Evolutionary conservation across 1,140 invertebrate genomes (phyloP).

Genomic region (Arion vulgaris): DNA sequence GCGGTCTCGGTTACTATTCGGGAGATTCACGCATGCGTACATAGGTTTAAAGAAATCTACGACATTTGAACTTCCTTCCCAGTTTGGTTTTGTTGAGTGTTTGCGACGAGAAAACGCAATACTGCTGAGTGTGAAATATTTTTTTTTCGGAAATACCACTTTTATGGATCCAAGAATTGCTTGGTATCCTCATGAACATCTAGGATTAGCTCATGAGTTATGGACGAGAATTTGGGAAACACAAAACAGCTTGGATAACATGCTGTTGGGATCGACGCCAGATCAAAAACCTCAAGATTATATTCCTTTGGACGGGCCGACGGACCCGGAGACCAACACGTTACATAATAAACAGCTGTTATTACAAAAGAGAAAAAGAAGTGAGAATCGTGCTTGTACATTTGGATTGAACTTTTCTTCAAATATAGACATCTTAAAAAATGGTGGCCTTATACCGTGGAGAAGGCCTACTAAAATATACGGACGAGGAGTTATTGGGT

Average conservation of each 20-base stretch:
- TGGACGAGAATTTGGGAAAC: conserved; percentile 94
- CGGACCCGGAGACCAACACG: conserved; percentile 74
- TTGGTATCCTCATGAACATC: conserved; percentile 97
- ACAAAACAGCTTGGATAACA: conserved; percentile 79
- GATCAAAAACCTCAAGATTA: conserved; percentile 76
- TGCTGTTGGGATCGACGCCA: conserved; percentile 76
- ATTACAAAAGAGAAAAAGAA: conserved; percentile 77
- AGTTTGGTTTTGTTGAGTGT: background rate
- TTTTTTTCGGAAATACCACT: conserved; percentile 22
- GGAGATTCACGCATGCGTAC: background rate
- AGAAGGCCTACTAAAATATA: conserved; percentile 76
- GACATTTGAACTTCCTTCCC: conserved; percentile 5
- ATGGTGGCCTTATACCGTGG: conserved; percentile 91
- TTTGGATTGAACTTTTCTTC: conserved; percentile 84
- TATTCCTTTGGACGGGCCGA: conserved; percentile 71
- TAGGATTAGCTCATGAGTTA: conserved; percentile 92
- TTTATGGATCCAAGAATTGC: conserved; percentile 94
- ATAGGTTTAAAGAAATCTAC: background rate
- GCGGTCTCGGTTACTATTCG: background rate
- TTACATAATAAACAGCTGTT: conserved; percentile 59
- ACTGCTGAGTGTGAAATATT: conserved; percentile 42
- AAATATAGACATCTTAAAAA: conserved; percentile 83
- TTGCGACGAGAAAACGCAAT: background rate
- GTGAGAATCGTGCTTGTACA: conserved; percentile 90
- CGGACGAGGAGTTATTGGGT: conserved; percentile 59